Conservation (phyloP, 2,113 vertebrate species). For the Heloderma charlesbogerti region DNA sequence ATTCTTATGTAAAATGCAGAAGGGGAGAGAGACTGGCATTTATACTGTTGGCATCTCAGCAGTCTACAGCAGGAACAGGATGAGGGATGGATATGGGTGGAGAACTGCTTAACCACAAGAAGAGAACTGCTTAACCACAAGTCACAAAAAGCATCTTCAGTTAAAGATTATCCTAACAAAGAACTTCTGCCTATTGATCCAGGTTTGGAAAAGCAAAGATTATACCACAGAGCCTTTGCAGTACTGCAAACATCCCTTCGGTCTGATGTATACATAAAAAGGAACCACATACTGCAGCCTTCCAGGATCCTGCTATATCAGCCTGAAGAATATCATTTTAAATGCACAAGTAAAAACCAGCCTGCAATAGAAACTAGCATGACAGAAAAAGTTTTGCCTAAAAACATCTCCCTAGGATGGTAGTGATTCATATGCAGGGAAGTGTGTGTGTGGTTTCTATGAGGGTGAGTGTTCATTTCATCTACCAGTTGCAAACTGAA, state of each 20-base stretch:
- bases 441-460: not conserved
- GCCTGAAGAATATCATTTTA: not conserved
- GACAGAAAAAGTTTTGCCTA: not conserved
- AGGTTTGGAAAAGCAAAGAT: constrained; percentile 27
- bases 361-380: not conserved
- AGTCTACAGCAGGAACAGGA: constrained; percentile 23
- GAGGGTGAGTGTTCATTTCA: not conserved
- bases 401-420: not conserved
- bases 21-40: constrained; percentile 38
- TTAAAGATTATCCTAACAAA: constrained; percentile 39
- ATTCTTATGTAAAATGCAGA: constrained; percentile 22
- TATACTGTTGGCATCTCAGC: constrained; percentile 44
- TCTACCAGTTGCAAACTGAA: not conserved
- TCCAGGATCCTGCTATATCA: not conserved
- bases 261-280: not conserved
- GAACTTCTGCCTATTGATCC: not conserved
- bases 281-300: not conserved
- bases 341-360: not conserved
- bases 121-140: constrained; percentile 40
- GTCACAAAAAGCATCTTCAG: constrained; percentile 47
- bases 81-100: constrained; percentile 23
- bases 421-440: not conserved
- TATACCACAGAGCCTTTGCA: constrained; percentile 14
- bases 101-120: constrained; percentile 36
- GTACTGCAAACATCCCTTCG: not conserved